Percentiles rank a stretch among this genome's conserved stretches.
These are phyloP conservation scores for Papilio gigon DNA, from an alignment of 2,888 invertebrate genomes.

Conservation along the genomic window DNA sequence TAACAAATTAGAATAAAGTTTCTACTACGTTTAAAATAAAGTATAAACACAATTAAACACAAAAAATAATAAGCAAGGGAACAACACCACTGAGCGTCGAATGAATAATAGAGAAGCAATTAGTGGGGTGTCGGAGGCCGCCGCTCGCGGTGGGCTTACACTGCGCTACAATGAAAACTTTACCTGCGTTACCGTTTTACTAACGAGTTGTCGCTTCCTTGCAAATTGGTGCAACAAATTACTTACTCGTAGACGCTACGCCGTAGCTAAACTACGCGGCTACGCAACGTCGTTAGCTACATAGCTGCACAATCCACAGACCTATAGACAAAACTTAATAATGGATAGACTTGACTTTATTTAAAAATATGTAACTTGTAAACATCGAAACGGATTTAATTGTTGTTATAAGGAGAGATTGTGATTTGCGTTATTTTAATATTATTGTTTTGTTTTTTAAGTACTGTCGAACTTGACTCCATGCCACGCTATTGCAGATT, in stretches of 20 bases:
- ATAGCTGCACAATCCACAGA: background rate
- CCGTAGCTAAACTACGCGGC: background rate
- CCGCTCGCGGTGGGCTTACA: background rate
- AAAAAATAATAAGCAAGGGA: slow-evolving; percentile 9
- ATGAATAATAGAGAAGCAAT: slow-evolving; percentile 36
- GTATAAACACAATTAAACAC: background rate
- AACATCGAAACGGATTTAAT: no score
- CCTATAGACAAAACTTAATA: background rate
- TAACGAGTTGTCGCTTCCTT: slow-evolving; percentile 20
- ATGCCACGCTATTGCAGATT: no score
- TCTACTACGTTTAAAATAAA: background rate
- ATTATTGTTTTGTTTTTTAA: no score
- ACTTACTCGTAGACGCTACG: slow-evolving; percentile 9
- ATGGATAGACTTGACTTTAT: background rate
- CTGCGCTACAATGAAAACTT: slow-evolving; percentile 18
- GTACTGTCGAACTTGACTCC: no score
- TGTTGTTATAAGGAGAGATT: background rate
- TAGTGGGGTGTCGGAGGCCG: slow-evolving; percentile 22
- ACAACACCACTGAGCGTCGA: slow-evolving; percentile 17
- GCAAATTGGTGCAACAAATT: slow-evolving; percentile 22
- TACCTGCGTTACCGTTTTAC: slow-evolving; percentile 17
- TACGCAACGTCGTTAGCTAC: slow-evolving; percentile 1
- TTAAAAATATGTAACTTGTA: background rate
- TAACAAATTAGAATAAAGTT: background rate
- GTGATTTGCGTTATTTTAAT: background rate